phyloP scores from a whole-genome alignment of 2,113 vertebrate species.

The Pollachius pollachius region DNA sequence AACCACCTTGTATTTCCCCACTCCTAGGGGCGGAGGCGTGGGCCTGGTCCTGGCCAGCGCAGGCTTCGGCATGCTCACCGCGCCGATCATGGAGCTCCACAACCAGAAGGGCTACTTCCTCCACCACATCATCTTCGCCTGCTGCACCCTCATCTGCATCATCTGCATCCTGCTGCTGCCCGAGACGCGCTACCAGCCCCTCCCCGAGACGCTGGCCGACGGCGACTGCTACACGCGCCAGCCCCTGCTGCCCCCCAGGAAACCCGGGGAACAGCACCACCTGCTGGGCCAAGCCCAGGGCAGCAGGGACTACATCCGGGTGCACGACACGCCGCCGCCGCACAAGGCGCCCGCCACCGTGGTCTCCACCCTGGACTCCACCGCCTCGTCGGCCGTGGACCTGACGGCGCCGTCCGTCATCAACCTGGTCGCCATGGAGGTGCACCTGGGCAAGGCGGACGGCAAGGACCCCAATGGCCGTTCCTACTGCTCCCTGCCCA shows the following conservation, averaged over 20 bases:
- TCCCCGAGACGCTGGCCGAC: slow-evolving; percentile 87
- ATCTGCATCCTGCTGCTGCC: slow-evolving; percentile 97
- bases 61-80: slow-evolving; percentile 92
- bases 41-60: slow-evolving; percentile 94
- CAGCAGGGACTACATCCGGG: slow-evolving; percentile 83
- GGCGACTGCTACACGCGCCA: slow-evolving; percentile 90
- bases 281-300: slow-evolving; percentile 83
- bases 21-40: slow-evolving; percentile 85
- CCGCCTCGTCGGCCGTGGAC: slow-evolving; percentile 66
- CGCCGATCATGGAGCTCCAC: slow-evolving; percentile 97
- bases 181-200: slow-evolving; percentile 85
- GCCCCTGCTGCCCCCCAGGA: slow-evolving; percentile 82
- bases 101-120: slow-evolving; percentile 99
- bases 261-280: slow-evolving; percentile 82
- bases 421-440: slow-evolving; percentile 7
- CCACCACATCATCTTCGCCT: slow-evolving; percentile 98
- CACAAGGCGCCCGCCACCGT: slow-evolving; percentile 59
- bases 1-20: slow-evolving; percentile 12
- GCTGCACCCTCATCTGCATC: slow-evolving; percentile 98
- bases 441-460: slow-evolving; percentile 4
- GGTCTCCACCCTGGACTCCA: slow-evolving; percentile 69
- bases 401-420: slow-evolving; percentile 27
- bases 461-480: slow-evolving; percentile 39
- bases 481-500: slow-evolving; percentile 28
- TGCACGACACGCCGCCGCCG: slow-evolving; percentile 74